phyloP scores from a whole-genome alignment of 2,113 vertebrate genomes.

The Dipodomys merriami region DNA sequence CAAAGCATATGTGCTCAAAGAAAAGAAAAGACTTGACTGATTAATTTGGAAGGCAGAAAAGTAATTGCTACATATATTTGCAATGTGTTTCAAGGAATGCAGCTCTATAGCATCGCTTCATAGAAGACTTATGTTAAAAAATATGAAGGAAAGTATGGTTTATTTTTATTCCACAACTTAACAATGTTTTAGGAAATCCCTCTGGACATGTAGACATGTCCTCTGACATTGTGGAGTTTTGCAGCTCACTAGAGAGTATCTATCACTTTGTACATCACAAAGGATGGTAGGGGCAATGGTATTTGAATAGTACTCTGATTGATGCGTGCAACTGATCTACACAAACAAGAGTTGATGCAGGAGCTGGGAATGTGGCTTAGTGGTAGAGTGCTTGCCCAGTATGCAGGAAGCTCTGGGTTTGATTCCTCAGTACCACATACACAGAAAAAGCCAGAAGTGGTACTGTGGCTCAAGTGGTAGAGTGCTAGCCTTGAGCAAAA shows the following conservation, averaged over 20 bases:
- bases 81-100: conserved; percentile 1
- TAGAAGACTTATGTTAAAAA: neutral
- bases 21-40: conserved; percentile 48
- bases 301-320: neutral
- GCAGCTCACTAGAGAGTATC: too few species aligned
- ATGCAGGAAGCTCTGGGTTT: too few species aligned
- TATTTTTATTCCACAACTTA: conserved; percentile 3
- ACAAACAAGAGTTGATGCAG: neutral
- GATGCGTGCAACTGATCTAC: neutral
- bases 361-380: too few species aligned
- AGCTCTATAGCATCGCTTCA: neutral
- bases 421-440: too few species aligned
- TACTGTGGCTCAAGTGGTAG: too few species aligned
- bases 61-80: conserved; percentile 43
- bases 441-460: too few species aligned
- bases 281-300: neutral
- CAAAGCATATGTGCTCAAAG: conserved; percentile 45
- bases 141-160: conserved; percentile 6
- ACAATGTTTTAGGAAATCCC: conserved; percentile 12
- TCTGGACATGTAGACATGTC: neutral
- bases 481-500: too few species aligned
- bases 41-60: conserved; percentile 47
- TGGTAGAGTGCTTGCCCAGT: too few species aligned
- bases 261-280: conserved; percentile 19
- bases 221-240: too few species aligned